Conservation (phyloP, 2,888 invertebrate species). For the Coelogynopora nodosa region DNA sequence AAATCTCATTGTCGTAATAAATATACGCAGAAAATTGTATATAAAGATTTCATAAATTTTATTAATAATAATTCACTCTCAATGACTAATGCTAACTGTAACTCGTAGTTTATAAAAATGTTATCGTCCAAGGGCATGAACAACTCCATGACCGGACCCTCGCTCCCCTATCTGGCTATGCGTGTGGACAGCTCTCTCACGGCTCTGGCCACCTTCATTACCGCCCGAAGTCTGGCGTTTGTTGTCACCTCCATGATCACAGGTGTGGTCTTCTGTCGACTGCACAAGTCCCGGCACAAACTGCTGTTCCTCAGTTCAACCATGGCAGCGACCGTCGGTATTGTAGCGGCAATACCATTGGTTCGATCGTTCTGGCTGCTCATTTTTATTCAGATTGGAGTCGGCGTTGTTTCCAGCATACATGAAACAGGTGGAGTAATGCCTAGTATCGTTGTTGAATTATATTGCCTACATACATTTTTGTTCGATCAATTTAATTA, state of each 20-base stretch:
- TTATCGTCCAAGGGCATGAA: constrained; percentile 31
- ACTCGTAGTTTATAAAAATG: too few relatives aligned
- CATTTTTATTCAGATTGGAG: not conserved
- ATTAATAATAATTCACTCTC: too few relatives aligned
- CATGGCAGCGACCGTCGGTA: not conserved
- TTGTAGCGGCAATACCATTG: not conserved
- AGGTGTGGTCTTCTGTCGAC: not conserved
- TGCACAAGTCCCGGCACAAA: not conserved
- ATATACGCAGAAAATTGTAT: too few relatives aligned
- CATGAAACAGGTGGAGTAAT: constrained; percentile 21
- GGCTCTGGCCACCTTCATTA: not conserved
- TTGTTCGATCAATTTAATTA: too few relatives aligned
- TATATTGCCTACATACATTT: too few relatives aligned
- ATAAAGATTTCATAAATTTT: too few relatives aligned
- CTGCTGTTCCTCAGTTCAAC: not conserved
- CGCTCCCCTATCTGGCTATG: not conserved
- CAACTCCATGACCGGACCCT: not conserved
- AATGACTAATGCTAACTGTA: too few relatives aligned
- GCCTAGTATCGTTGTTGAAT: too few relatives aligned
- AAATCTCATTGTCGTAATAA: too few relatives aligned
- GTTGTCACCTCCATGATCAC: not conserved
- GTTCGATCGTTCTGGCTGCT: not conserved
- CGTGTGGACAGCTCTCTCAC: not conserved
- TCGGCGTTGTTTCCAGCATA: not conserved
- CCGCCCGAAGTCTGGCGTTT: not conserved